Conservation (phyloP, 1,140 invertebrate genomes). For the Cydia strobilella region DNA sequence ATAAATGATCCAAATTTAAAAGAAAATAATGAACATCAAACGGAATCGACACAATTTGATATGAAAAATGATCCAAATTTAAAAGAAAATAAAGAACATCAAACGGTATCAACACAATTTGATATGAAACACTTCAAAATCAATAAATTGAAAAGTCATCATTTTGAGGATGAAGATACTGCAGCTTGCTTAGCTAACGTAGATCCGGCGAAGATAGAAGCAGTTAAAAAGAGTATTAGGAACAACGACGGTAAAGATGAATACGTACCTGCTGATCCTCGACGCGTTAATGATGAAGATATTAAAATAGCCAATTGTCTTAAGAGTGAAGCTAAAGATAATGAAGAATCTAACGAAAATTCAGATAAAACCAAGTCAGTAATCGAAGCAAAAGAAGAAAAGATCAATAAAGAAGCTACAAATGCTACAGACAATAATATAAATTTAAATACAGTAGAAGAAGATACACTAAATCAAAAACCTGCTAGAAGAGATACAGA, state of each 20-base stretch:
- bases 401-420: neutral
- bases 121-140: constrained; percentile 12
- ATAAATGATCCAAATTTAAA: neutral
- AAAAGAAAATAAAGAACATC: neutral
- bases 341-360: too few relatives aligned
- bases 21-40: neutral
- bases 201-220: neutral
- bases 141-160: neutral
- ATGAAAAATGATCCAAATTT: neutral
- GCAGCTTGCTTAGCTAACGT: neutral
- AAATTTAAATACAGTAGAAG: neutral
- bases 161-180: neutral
- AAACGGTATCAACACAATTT: neutral
- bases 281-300: neutral
- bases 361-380: too few relatives aligned
- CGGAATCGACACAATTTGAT: neutral
- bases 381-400: too few relatives aligned
- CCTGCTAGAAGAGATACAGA: neutral
- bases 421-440: neutral
- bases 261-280: neutral
- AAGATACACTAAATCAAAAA: neutral
- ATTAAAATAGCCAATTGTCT: neutral
- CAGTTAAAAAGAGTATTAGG: neutral
- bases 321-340: neutral
- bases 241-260: neutral